Percentiles rank a stretch among this genome's conserved stretches.
These are phyloP conservation scores for Myanophis thanlyinensis DNA, from an alignment of 2,113 vertebrate genomes.

Conservation along the genomic window DNA sequence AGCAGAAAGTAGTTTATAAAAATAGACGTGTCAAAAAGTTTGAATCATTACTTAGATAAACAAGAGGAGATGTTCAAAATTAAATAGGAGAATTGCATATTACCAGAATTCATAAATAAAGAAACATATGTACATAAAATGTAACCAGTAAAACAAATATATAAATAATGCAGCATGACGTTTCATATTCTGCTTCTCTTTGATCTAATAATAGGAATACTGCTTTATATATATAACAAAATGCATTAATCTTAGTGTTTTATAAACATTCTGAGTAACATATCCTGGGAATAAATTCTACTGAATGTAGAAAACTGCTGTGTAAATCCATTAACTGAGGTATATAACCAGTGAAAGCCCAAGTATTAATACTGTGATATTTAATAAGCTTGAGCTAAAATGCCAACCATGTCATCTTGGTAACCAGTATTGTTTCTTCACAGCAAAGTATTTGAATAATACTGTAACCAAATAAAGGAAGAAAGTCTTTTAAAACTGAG, in stretches of 20 bases:
- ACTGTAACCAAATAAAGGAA: neutral
- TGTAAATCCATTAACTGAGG: neutral
- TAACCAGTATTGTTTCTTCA: neutral
- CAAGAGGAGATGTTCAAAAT: neutral
- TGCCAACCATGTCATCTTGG: neutral
- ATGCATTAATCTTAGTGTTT: neutral
- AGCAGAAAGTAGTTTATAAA: neutral
- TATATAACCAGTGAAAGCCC: neutral
- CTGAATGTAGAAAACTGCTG: no score
- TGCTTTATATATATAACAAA: neutral
- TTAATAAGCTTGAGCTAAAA: neutral
- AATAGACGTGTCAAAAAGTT: neutral
- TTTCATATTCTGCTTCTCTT: neutral
- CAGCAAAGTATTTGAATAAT: neutral
- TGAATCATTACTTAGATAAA: neutral
- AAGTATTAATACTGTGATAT: neutral
- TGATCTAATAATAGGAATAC: neutral
- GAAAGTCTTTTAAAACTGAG: neutral
- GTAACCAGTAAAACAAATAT: neutral
- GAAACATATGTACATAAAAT: neutral
- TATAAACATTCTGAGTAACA: neutral
- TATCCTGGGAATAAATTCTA: neutral
- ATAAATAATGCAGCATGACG: neutral
- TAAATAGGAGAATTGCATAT: neutral
- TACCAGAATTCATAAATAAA: neutral